Base-by-base conservation (phyloP, 1,140 invertebrate genomes). In the Trachymyrmex cornetzi region DNA sequence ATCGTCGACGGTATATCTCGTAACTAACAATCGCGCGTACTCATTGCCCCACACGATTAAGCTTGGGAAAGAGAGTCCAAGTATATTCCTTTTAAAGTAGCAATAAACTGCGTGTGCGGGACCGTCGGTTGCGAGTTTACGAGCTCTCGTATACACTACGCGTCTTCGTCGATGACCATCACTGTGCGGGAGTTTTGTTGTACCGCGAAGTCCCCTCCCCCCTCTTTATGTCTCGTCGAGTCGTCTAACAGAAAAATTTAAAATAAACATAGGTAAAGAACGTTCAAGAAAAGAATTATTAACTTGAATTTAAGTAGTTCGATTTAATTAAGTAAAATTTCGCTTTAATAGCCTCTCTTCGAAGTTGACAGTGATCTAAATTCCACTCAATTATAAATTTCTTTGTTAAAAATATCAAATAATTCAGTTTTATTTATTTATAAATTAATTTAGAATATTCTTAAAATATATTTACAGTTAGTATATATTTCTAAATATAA, bases 31-130 rank as follows among this genome's bases (percentile, higher is more conserved):
- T 34, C 63, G 63, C 48, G 9, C 19, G 61, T 48, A 44, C 48
- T 67, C 63, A 30, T 80, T 22, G 61, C 44, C 38, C 27, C 44
- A 44, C n/a, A 48, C 61, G 59, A 79, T 53, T 66, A 50, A 64
- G 44, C n/a, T 11, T 48, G n/a, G 12, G 7, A 80, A 69, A 80
- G 44, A 80, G 27, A 80, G 48, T 55, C n/a, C 61, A 44, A 38
- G 44, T 55, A 67, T 24, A 22, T 69, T 9, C 34, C 11, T 27
- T 9, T 34, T 55, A 38, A 69, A 80, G 48, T 80, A 53, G 63
- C n/a, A n/a, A 80, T 77, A 77, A 77, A 61, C 44, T 2, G 22
- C 57, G n/a, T n/a, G 74, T 11, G 16, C 22, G 57, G 16, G 19
- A 16, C 30, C n/a, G 34, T 38, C 64, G 64, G 34, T 77, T 38